A percentile compares a stretch with the other conserved stretches of the same genome.
phyloP scores from a whole-genome alignment of 2,888 invertebrate species.

The Aphrophora alni region DNA sequence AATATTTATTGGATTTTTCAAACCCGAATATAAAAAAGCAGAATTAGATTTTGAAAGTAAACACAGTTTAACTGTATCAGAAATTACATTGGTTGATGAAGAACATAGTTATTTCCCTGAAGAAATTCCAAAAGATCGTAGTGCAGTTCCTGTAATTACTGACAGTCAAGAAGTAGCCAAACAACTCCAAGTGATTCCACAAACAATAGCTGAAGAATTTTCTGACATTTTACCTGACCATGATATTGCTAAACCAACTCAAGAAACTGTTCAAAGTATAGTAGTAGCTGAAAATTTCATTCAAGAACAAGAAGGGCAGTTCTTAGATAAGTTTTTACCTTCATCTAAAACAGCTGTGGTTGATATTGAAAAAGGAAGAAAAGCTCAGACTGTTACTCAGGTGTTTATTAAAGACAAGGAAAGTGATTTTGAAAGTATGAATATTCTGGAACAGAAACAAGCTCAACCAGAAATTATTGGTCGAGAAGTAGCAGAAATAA shows the following conservation, averaged over 20 bases:
- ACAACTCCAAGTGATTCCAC: constrained; percentile 58
- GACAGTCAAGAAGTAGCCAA: constrained; percentile 59
- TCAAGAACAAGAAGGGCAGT: constrained; percentile 55
- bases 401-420: constrained; percentile 60
- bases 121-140: constrained; percentile 46
- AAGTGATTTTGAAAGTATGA: constrained; percentile 55
- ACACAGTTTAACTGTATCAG: constrained; percentile 64
- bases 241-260: constrained; percentile 50
- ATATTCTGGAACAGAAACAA: constrained; percentile 58
- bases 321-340: constrained; percentile 55
- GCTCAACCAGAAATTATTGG: constrained; percentile 52
- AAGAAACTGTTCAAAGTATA: constrained; percentile 51
- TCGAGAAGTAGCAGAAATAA: constrained; percentile 59
- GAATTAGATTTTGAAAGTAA: constrained; percentile 55
- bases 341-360: constrained; percentile 58
- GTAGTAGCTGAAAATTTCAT: constrained; percentile 54
- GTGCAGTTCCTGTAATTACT: constrained; percentile 44
- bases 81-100: constrained; percentile 63
- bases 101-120: constrained; percentile 57
- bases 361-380: constrained; percentile 56
- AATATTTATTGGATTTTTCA: constrained; percentile 43
- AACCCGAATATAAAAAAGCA: constrained; percentile 45
- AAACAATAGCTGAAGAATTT: constrained; percentile 57
- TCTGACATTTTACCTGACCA: constrained; percentile 45
- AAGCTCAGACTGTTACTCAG: constrained; percentile 49